Evolutionary conservation across 1,140 invertebrate genomes (phyloP).

Genomic region (Dreissena polymorpha): DNA sequence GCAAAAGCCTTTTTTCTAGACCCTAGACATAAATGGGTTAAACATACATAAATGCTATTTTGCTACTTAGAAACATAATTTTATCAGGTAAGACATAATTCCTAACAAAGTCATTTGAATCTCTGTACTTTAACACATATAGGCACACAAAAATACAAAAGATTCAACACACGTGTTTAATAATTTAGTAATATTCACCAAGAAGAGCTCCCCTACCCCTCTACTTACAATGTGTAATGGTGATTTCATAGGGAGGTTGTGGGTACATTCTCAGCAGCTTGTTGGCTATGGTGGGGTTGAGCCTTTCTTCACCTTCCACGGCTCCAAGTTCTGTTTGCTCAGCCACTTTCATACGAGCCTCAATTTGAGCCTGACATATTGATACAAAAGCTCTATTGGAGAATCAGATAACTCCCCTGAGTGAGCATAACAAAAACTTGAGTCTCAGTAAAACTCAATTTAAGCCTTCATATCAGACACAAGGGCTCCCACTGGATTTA

Average conservation of each 20-base stretch:
- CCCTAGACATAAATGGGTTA: too few relatives aligned
- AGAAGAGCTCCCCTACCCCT: too few relatives aligned
- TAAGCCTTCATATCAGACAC: background rate
- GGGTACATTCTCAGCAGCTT: constrained; percentile 47
- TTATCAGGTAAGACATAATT: too few relatives aligned
- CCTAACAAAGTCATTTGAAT: too few relatives aligned
- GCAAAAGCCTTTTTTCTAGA: too few relatives aligned
- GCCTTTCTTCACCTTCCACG: background rate
- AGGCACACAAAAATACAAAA: too few relatives aligned
- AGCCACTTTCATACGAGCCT: constrained; percentile 1
- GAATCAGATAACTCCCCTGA: constrained; percentile 1
- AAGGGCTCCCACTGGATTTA: background rate
- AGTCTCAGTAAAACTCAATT: background rate
- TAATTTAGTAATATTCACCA: too few relatives aligned
- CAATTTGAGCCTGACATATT: constrained; percentile 29
- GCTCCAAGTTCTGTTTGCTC: constrained; percentile 26
- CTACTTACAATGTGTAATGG: constrained; percentile 38
- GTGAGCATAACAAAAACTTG: background rate
- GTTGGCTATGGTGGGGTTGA: constrained; percentile 22
- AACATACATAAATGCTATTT: too few relatives aligned
- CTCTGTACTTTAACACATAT: too few relatives aligned
- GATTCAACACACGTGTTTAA: too few relatives aligned
- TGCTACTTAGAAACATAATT: too few relatives aligned
- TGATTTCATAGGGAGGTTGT: constrained; percentile 43
- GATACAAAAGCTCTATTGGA: background rate